Conservation (phyloP, 2,113 vertebrate genomes). For the Pipra filicauda region DNA sequence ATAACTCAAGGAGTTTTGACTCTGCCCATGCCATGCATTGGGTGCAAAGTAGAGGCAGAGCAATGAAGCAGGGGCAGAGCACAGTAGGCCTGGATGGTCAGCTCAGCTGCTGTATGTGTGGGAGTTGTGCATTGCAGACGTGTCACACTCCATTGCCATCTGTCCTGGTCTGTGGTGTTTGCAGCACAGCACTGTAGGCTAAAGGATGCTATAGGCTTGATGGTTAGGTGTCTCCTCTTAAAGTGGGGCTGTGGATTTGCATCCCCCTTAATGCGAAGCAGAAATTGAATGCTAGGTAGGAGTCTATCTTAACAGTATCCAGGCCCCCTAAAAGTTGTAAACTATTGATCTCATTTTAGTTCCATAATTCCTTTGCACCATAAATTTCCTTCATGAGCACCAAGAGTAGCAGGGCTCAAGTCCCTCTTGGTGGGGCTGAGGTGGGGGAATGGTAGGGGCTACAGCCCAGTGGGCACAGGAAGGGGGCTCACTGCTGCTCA, state of each 20-base stretch:
- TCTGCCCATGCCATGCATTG: not conserved
- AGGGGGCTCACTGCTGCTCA: not conserved
- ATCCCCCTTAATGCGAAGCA: not conserved
- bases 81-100: not conserved
- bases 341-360: not conserved
- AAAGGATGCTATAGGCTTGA: not conserved
- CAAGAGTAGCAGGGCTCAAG: not conserved
- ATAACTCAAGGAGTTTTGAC: not conserved
- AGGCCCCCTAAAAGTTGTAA: not conserved
- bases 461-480: not conserved
- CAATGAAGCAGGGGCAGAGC: not conserved
- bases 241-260: not conserved
- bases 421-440: not conserved
- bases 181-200: not conserved
- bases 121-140: not conserved
- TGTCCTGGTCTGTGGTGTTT: rapidly evolving
- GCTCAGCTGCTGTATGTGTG: not conserved
- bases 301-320: not conserved
- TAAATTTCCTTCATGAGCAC: not conserved
- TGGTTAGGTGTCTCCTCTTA: not conserved
- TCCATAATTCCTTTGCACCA: not conserved
- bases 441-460: not conserved
- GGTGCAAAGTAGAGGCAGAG: not conserved
- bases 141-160: not conserved
- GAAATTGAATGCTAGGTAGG: not conserved